Evolutionary conservation across 2,113 vertebrate genomes (phyloP), one percentile per base, ranked within the genome.

Genomic region (Passer domesticus): DNA sequence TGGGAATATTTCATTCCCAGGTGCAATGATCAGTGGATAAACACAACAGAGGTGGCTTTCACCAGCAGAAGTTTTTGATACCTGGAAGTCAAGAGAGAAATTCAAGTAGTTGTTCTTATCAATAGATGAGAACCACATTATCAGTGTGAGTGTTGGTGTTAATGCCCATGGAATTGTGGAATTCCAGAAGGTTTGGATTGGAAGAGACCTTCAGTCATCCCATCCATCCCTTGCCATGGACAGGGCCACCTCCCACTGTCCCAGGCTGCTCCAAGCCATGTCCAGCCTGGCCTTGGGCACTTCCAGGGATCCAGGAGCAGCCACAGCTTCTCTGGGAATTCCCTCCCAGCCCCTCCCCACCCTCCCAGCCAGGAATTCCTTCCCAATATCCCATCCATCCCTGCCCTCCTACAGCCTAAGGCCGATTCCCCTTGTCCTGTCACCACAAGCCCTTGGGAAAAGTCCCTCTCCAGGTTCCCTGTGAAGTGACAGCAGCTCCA

Each of bases 281-380:
- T 70, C 46, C 52, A 76, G 0, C 44, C 37, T 7, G 18, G 22
- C 39, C 39, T n/a, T 28, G 46, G 39, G 0, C 33, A 23, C 27
- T 78, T 0, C 64, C 64, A 69, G 73, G 23, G 47, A 47, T 70
- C 24, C 60, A 73, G 52, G 44, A 7, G 31, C 44, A 68, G 62
- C 25, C 83, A 15, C 44, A 50, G 52, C 25, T 44, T 0, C 44
- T 59, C 44, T 68, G 35, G 31, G 17, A 43, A 72, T 2, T 18
- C 55, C 17, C 11, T 24, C 0, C 17, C 62, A 44, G 17, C 2
- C 1, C 9, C 25, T 59, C 5, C 0, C 31, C 37, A 27, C 7
- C 3, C 27, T 60, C 11, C 0, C 20, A 59, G 43, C 13, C 30
- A 52, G 12, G 63, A 69, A 60, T 69, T 78, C 33, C 23, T 23